Evolutionary conservation across 2,888 invertebrate species (phyloP).

Genomic region (Pristionchus mayeri): DNA sequence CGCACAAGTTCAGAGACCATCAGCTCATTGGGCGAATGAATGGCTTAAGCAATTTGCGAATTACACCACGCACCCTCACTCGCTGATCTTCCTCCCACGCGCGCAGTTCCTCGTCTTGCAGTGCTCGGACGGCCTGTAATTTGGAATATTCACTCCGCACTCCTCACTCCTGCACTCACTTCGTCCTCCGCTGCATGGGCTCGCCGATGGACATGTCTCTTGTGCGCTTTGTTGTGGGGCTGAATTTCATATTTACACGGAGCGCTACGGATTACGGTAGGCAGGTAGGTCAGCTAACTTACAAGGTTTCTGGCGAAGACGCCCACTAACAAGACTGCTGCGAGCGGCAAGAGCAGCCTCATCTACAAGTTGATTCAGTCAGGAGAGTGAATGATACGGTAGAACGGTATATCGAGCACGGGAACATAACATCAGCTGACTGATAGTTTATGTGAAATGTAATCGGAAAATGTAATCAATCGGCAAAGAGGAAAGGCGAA

Average conservation of each 20-base stretch:
- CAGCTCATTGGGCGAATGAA: background rate
- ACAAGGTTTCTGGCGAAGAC: background rate
- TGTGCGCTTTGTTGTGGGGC: slow-evolving; percentile 41
- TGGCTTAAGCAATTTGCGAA: background rate
- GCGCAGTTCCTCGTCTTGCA: slow-evolving; percentile 20
- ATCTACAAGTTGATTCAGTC: background rate
- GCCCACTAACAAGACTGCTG: slow-evolving; percentile 5
- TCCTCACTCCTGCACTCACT: background rate
- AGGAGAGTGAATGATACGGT: background rate
- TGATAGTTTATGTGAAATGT: background rate
- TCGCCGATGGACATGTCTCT: background rate
- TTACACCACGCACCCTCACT: slow-evolving; percentile 41
- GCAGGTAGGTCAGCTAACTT: background rate
- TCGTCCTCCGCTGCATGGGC: slow-evolving; percentile 1
- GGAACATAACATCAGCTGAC: background rate
- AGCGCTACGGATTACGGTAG: background rate
- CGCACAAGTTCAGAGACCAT: background rate
- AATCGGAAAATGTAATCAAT: background rate
- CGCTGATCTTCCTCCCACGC: slow-evolving; percentile 43
- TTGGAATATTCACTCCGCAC: slow-evolving; percentile 21
- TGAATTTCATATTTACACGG: background rate
- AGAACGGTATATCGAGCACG: too few relatives aligned
- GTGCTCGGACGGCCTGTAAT: slow-evolving; percentile 23
- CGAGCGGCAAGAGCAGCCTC: slow-evolving; percentile 43
- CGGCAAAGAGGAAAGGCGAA: background rate